phyloP scores from a whole-genome alignment of 2,888 invertebrate species.

The Hypolimnas misippus region DNA sequence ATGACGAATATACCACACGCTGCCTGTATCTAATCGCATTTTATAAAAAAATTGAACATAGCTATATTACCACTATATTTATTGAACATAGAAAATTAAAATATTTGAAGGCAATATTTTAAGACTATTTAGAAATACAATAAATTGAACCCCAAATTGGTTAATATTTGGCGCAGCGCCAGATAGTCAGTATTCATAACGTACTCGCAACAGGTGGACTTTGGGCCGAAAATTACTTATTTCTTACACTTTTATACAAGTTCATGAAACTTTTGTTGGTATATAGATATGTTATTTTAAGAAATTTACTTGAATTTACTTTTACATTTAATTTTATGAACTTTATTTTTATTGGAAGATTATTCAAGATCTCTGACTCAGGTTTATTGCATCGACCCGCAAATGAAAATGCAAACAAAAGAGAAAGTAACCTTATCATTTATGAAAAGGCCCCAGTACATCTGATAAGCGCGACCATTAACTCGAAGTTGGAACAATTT shows the following conservation, averaged over 20 bases:
- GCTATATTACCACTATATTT: too few relatives aligned
- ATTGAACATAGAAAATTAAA: not conserved
- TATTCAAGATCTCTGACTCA: not conserved
- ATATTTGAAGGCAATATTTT: not conserved
- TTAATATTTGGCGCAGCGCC: slow-evolving; percentile 13
- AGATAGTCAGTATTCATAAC: not conserved
- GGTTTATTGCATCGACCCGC: not conserved
- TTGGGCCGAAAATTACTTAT: not conserved
- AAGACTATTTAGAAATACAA: not conserved
- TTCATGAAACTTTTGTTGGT: not conserved
- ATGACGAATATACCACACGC: too few relatives aligned
- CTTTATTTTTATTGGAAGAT: not conserved
- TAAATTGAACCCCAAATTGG: slow-evolving; percentile 7
- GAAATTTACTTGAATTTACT: too few relatives aligned
- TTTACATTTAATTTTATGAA: not conserved
- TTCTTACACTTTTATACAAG: not conserved
- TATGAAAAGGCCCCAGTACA: slow-evolving; percentile 3
- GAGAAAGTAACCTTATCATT: slow-evolving; percentile 14
- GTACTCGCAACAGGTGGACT: slow-evolving; percentile 9
- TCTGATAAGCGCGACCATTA: slow-evolving; percentile 10
- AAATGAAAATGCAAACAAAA: not conserved
- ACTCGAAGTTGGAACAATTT: slow-evolving; percentile 19
- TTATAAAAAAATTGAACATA: too few relatives aligned
- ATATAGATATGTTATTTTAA: not conserved
- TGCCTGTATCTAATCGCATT: too few relatives aligned